phyloP scores from a whole-genome alignment of 2,888 invertebrate genomes.

The Scaptodrosophila latifasciaeformis region DNA sequence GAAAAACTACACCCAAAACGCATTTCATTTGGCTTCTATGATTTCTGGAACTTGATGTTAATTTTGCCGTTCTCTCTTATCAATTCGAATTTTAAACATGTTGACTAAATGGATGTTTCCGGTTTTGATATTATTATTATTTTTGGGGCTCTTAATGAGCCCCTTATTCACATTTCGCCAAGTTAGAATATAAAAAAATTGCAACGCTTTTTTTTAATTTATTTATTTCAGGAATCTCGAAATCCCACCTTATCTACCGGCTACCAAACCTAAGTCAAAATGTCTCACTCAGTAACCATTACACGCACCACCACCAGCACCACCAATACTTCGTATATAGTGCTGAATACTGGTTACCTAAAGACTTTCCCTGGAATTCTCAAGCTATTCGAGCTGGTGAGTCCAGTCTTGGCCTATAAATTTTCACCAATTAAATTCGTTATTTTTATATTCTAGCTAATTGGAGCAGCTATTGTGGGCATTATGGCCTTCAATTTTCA shows the following conservation, averaged over 20 bases:
- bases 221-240: slow-evolving; percentile 5
- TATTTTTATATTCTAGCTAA: slow-evolving; percentile 77
- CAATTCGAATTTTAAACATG: too few relatives aligned
- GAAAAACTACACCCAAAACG: too few relatives aligned
- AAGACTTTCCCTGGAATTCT: slow-evolving; percentile 86
- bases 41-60: too few relatives aligned
- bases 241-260: slow-evolving; percentile 6
- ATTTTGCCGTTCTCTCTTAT: too few relatives aligned
- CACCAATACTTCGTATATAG: slow-evolving; percentile 83
- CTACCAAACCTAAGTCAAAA: slow-evolving; percentile 73
- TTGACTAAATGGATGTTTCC: too few relatives aligned
- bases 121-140: too few relatives aligned
- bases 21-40: too few relatives aligned
- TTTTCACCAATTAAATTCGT: not conserved
- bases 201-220: not conserved
- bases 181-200: too few relatives aligned
- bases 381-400: slow-evolving; percentile 88
- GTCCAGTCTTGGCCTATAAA: slow-evolving; percentile 11
- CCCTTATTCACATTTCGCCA: too few relatives aligned
- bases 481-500: slow-evolving; percentile 80
- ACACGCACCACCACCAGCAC: slow-evolving; percentile 90
- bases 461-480: slow-evolving; percentile 85
- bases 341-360: slow-evolving; percentile 88
- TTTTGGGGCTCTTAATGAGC: too few relatives aligned
- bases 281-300: slow-evolving; percentile 93